Conservation (phyloP, 2,113 vertebrate species). For the Enhydra lutris region DNA sequence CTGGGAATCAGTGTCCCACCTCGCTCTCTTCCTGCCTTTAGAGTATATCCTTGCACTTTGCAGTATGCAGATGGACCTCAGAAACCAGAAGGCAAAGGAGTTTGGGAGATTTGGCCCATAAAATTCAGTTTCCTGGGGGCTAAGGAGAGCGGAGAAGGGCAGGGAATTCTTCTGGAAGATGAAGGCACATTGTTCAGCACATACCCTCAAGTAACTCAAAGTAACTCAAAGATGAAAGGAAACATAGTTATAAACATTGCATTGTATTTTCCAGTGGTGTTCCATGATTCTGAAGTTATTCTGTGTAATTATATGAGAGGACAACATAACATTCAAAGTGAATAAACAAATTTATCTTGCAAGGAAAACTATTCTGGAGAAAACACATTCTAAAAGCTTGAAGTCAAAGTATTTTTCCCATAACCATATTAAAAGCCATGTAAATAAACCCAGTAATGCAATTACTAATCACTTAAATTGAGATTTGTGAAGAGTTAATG, state of each 20-base stretch:
- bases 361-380: background rate
- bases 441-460: background rate
- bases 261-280: background rate
- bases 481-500: background rate
- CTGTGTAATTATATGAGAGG: background rate
- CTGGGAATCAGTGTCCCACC: background rate
- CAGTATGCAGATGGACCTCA: background rate
- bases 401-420: background rate
- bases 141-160: background rate
- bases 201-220: background rate
- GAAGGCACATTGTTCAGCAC: background rate
- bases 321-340: background rate
- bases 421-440: background rate
- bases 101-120: no score
- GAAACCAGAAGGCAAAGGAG: background rate
- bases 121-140: background rate
- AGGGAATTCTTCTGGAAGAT: background rate
- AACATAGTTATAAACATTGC: background rate
- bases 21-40: background rate
- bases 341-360: background rate
- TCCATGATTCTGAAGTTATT: background rate
- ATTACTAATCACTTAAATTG: background rate
- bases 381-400: background rate
- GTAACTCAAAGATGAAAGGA: background rate
- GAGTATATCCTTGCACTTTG: background rate